Percentiles rank a stretch among this genome's conserved stretches.
phyloP scores from a whole-genome alignment of 2,888 invertebrate genomes.

The Eubasilissa splendida region DNA sequence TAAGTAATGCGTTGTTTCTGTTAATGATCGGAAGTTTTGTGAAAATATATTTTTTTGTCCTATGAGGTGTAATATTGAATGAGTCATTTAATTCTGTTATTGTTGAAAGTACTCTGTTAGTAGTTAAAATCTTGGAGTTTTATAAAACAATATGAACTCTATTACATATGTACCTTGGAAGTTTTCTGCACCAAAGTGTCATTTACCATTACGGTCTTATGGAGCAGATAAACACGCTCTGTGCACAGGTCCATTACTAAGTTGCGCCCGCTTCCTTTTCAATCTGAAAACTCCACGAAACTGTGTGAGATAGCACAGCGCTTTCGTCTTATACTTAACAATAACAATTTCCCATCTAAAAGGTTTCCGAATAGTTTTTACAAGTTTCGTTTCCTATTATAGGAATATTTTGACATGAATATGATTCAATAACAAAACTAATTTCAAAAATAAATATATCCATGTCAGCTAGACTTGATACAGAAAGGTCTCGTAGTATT shows the following conservation, averaged over 20 bases:
- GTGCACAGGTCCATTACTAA: conserved; percentile 35
- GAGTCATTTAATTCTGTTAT: not conserved
- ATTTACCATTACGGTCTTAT: conserved; percentile 46
- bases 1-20: too few species aligned
- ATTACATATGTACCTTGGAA: conserved; percentile 5
- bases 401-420: conserved; percentile 53
- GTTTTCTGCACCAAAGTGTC: conserved; percentile 34
- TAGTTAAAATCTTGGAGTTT: too few species aligned
- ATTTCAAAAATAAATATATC: conserved; percentile 51
- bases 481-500: conserved; percentile 45
- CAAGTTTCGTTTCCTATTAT: conserved; percentile 42
- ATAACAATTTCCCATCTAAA: conserved; percentile 48
- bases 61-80: not conserved
- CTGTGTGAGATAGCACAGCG: conserved; percentile 27
- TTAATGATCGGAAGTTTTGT: too few species aligned
- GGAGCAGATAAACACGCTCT: conserved; percentile 43
- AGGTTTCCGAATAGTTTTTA: conserved; percentile 48
- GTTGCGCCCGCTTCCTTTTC: conserved; percentile 34
- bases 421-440: conserved; percentile 57
- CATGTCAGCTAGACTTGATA: conserved; percentile 48
- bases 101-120: not conserved
- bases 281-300: conserved; percentile 35
- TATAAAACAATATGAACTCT: conserved; percentile 2
- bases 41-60: too few species aligned
- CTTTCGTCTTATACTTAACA: conserved; percentile 33